Percentiles rank a stretch among this genome's conserved stretches.
Conservation (phyloP, 2,888 invertebrate species). For the Archips xylosteana region DNA sequence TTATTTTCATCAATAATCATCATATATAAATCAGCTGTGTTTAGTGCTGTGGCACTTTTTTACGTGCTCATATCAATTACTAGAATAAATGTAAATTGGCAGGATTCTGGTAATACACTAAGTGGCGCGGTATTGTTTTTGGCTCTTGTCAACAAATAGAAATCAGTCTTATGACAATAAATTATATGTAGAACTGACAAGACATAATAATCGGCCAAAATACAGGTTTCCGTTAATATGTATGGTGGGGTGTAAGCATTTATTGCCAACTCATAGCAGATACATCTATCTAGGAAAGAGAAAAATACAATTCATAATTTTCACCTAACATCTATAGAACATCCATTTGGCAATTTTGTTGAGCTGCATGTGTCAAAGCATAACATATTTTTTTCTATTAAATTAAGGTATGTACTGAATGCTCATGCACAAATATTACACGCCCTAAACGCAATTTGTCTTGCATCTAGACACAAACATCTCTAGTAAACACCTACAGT, state of each 20-base stretch:
- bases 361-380: constrained; percentile 64
- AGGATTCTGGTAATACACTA: not conserved
- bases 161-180: constrained; percentile 1
- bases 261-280: constrained; percentile 25
- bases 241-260: constrained; percentile 30
- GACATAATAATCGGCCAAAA: not conserved
- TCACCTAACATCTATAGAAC: constrained; percentile 56
- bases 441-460: constrained; percentile 3
- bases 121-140: constrained; percentile 3
- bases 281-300: constrained; percentile 31
- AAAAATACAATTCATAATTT: constrained; percentile 22
- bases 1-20: not conserved
- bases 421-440: constrained; percentile 37
- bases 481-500: constrained; percentile 31
- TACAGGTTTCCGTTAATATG: constrained; percentile 9
- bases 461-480: constrained; percentile 23
- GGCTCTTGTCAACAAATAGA: not conserved
- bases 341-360: constrained; percentile 80
- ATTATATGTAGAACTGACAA: not conserved
- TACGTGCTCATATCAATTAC: constrained; percentile 6
- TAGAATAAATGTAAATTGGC: not conserved
- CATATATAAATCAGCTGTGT: constrained; percentile 9
- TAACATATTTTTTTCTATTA: constrained; percentile 43
- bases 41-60: constrained; percentile 18
- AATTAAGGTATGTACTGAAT: constrained; percentile 45